Conservation (phyloP, 2,888 invertebrate species). For the Adelognathus sp. region DNA sequence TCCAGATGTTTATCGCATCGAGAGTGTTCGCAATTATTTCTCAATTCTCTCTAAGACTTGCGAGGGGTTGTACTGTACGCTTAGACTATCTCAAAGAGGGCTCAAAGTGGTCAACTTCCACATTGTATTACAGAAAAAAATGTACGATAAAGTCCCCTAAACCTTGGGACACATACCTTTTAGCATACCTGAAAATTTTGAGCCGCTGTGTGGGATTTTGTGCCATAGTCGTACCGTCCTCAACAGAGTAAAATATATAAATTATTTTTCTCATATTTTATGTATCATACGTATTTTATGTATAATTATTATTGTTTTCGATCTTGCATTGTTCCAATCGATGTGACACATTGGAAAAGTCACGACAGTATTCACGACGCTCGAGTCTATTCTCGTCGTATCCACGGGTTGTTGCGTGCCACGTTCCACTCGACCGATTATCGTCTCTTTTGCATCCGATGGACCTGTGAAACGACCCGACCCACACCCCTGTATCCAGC, state of each 20-base stretch:
- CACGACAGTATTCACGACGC: not conserved
- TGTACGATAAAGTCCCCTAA: too few relatives aligned
- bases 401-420: not conserved
- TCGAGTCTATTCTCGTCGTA: constrained; percentile 10
- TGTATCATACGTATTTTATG: not conserved
- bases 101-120: too few relatives aligned
- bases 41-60: too few relatives aligned
- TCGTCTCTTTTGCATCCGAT: constrained; percentile 19
- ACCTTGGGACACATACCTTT: too few relatives aligned
- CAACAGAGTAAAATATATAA: not conserved
- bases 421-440: constrained; percentile 25
- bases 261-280: not conserved
- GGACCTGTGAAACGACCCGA: constrained; percentile 17
- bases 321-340: constrained; percentile 17
- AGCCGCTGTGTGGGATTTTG: too few relatives aligned
- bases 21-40: too few relatives aligned
- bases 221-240: too few relatives aligned
- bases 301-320: not conserved
- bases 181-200: too few relatives aligned
- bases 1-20: too few relatives aligned
- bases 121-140: too few relatives aligned
- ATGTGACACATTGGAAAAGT: not conserved
- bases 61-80: too few relatives aligned
- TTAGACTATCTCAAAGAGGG: too few relatives aligned
- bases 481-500: not conserved